Percentiles rank a stretch among this genome's conserved stretches.
These are phyloP conservation scores for Edolisoma coerulescens DNA, from an alignment of 2,113 vertebrate species.

Conservation along the genomic window DNA sequence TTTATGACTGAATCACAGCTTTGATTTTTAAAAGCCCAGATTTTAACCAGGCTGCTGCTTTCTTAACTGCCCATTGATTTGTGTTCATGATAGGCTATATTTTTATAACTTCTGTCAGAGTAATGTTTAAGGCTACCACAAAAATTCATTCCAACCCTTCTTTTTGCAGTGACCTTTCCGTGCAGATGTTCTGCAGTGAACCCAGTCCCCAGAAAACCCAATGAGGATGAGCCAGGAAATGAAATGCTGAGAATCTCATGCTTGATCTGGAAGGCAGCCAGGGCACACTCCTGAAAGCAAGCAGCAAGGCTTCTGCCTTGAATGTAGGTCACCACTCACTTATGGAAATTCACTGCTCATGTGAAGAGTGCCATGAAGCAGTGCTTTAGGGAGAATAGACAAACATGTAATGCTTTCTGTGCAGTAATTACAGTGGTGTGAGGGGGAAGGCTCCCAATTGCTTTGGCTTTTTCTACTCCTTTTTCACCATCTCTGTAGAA, in stretches of 20 bases:
- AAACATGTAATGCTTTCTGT: background rate
- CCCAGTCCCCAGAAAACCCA: background rate
- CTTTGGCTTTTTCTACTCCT: background rate
- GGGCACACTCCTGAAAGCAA: background rate
- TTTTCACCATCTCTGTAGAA: background rate
- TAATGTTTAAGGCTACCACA: background rate
- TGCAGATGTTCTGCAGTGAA: background rate
- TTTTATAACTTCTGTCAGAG: slow-evolving; percentile 1
- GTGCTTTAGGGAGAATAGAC: background rate
- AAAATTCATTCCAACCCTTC: background rate
- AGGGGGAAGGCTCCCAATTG: background rate
- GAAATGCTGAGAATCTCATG: slow-evolving; percentile 51
- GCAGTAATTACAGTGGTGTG: background rate
- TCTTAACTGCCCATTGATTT: background rate
- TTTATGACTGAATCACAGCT: background rate
- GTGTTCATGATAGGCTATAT: background rate
- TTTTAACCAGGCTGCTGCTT: background rate
- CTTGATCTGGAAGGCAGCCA: slow-evolving; percentile 62
- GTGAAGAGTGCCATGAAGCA: background rate
- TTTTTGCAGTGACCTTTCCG: background rate
- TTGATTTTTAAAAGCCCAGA: background rate
- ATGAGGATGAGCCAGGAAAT: slow-evolving; percentile 52
- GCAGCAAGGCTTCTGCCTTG: slow-evolving; percentile 1
- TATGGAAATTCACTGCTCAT: slow-evolving; percentile 15
- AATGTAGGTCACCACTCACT: slow-evolving; percentile 54